phyloP scores from a whole-genome alignment of 2,113 vertebrate genomes.

The Todiramphus saurophagus region DNA sequence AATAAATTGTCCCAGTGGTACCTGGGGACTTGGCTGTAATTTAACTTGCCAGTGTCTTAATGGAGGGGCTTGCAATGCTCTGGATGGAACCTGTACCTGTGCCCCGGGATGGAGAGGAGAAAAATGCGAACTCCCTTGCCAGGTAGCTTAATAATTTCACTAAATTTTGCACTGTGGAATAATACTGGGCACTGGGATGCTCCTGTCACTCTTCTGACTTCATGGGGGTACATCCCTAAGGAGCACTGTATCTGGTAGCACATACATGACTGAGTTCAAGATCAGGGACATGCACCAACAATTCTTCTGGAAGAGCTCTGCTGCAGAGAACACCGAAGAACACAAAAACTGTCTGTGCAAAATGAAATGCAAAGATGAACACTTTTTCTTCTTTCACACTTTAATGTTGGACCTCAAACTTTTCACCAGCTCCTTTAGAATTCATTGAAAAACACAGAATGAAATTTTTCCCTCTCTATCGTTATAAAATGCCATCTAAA shows the following conservation, averaged over 20 bases:
- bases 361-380: neutral
- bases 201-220: neutral
- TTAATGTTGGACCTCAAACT: neutral
- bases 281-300: neutral
- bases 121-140: slow-evolving; percentile 87
- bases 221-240: neutral
- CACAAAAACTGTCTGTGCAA: neutral
- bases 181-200: neutral
- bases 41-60: slow-evolving; percentile 88
- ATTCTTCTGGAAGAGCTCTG: neutral
- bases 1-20: slow-evolving; percentile 92
- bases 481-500: neutral
- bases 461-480: neutral
- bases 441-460: neutral
- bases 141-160: slow-evolving; percentile 74
- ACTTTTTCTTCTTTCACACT: neutral
- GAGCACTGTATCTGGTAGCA: neutral
- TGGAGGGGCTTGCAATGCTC: slow-evolving; percentile 85
- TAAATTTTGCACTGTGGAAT: neutral
- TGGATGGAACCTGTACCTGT: slow-evolving; percentile 90
- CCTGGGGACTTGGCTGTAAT: slow-evolving; percentile 93
- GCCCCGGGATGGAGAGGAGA: slow-evolving; percentile 90
- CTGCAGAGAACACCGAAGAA: neutral
- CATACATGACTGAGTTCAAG: accelerated
- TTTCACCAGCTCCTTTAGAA: neutral